Percentiles rank a stretch among this genome's conserved stretches.
phyloP scores from a whole-genome alignment of 1,140 invertebrate genomes.

The Neuroterus valhalla region DNA sequence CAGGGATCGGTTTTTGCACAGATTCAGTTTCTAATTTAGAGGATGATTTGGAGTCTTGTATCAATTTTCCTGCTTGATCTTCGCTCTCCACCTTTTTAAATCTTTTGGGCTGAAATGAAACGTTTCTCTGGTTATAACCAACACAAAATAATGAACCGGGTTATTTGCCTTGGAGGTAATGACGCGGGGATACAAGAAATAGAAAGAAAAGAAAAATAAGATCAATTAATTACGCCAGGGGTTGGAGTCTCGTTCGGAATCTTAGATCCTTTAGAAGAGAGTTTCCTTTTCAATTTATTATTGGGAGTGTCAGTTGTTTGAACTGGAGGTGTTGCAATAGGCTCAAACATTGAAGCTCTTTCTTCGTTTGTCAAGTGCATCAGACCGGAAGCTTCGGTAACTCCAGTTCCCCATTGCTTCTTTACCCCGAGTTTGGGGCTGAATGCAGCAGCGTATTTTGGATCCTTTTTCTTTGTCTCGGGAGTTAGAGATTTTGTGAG shows the following conservation, averaged over 20 bases:
- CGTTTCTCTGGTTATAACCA: background rate
- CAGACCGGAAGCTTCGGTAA: slow-evolving; percentile 74
- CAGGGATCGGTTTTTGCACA: background rate
- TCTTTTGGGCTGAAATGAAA: slow-evolving; percentile 15
- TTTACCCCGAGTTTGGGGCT: slow-evolving; percentile 73
- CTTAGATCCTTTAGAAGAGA: slow-evolving; percentile 45
- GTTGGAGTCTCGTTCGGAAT: slow-evolving; percentile 42
- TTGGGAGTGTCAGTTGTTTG: slow-evolving; percentile 37
- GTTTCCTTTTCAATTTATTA: slow-evolving; percentile 40
- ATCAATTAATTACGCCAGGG: slow-evolving; percentile 43
- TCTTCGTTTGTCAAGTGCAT: slow-evolving; percentile 52
- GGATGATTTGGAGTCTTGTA: slow-evolving; percentile 22
- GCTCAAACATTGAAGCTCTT: slow-evolving; percentile 51
- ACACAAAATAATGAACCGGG: slow-evolving; percentile 2
- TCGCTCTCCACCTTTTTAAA: background rate
- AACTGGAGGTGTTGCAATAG: slow-evolving; percentile 35
- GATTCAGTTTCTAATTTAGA: background rate
- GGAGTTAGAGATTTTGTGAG: slow-evolving; percentile 49
- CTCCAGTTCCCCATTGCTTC: slow-evolving; percentile 78
- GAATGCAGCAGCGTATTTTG: slow-evolving; percentile 74
- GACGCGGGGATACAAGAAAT: background rate
- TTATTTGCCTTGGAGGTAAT: background rate
- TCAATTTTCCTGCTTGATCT: background rate
- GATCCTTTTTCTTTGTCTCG: slow-evolving; percentile 72
- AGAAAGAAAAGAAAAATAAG: background rate